phyloP scores from a whole-genome alignment of 2,888 invertebrate species.

The Drosophila kokeensis region DNA sequence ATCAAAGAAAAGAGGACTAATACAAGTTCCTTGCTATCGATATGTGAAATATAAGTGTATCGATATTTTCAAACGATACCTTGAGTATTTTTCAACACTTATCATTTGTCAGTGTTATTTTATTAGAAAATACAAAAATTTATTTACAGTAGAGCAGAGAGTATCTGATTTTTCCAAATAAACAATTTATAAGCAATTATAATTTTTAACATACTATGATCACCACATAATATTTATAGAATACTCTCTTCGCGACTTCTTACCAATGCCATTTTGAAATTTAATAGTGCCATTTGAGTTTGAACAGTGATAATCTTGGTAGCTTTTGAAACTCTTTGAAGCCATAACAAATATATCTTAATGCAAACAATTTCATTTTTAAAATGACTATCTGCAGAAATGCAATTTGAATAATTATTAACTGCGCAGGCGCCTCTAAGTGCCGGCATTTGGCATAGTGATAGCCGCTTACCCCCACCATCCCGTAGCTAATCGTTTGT shows the following conservation, averaged over 20 bases:
- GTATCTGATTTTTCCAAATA: background rate
- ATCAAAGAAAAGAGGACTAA: constrained; percentile 67
- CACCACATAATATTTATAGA: background rate
- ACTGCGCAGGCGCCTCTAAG: constrained; percentile 53
- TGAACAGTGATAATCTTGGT: constrained; percentile 15
- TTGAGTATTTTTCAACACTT: constrained; percentile 22
- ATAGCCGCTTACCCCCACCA: background rate
- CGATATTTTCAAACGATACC: constrained; percentile 28
- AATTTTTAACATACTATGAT: background rate
- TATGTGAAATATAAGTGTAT: constrained; percentile 19
- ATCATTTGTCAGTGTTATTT: constrained; percentile 52
- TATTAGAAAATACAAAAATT: background rate
- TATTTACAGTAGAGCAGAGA: background rate
- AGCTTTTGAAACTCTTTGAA: background rate
- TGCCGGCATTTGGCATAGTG: constrained; percentile 57
- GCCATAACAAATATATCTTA: background rate
- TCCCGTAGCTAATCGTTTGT: constrained; percentile 11
- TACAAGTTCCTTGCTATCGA: constrained; percentile 37
- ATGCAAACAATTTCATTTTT: too few species aligned
- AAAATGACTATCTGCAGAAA: background rate
- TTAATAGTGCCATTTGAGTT: constrained; percentile 9
- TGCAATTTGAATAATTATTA: background rate
- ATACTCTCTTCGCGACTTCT: background rate
- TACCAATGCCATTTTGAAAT: background rate
- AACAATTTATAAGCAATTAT: background rate